phyloP scores from a whole-genome alignment of 1,140 invertebrate genomes.

The Potamilus streckersoni region DNA sequence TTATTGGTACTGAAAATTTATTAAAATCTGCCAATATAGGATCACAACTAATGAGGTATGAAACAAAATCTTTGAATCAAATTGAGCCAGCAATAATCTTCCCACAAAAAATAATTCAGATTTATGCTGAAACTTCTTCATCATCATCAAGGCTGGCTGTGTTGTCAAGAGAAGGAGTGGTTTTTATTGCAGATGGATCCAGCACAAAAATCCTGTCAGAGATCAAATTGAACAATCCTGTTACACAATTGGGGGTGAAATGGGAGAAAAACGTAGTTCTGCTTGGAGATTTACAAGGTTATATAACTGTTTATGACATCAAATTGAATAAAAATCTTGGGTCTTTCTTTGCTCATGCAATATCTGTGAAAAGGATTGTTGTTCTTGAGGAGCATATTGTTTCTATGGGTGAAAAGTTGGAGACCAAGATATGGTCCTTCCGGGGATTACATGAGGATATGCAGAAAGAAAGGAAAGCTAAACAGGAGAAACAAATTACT shows the following conservation, averaged over 20 bases:
- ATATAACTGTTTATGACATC: conserved; percentile 36
- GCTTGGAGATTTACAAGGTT: conserved; percentile 36
- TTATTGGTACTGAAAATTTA: no score
- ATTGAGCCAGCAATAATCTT: no score
- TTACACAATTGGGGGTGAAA: conserved; percentile 20
- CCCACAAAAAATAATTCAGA: no score
- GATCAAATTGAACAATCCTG: conserved; percentile 7
- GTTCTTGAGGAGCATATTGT: conserved; percentile 31
- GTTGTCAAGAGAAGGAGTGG: no score
- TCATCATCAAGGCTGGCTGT: no score
- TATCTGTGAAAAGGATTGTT: conserved; percentile 16
- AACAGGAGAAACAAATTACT: neutral
- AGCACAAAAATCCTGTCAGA: neutral
- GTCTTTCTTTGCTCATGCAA: conserved; percentile 30
- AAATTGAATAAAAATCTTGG: conserved; percentile 18
- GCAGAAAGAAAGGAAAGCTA: neutral
- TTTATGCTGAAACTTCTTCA: no score
- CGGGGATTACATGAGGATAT: conserved; percentile 7
- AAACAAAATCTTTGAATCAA: no score
- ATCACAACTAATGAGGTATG: no score
- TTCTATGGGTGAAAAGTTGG: conserved; percentile 22
- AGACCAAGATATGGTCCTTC: conserved; percentile 34
- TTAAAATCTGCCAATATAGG: no score
- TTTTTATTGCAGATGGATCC: neutral
- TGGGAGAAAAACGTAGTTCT: conserved; percentile 40